Conservation (phyloP, 2,113 vertebrate genomes). For the Emberiza fucata region DNA sequence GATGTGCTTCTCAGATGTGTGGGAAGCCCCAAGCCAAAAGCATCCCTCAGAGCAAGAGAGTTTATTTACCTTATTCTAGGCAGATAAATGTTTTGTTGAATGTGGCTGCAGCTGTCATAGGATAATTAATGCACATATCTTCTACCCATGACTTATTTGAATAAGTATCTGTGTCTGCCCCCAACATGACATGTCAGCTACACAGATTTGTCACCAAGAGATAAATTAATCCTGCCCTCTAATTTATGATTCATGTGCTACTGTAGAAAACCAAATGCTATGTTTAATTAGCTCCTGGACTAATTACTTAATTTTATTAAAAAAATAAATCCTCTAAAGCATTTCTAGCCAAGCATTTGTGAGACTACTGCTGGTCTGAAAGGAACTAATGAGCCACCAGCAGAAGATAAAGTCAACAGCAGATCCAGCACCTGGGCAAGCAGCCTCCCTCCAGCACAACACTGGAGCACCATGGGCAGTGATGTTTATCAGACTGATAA, state of each 20-base stretch:
- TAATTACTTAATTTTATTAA: not conserved
- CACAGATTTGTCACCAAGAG: not conserved
- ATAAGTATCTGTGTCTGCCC: not conserved
- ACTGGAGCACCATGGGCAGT: not conserved
- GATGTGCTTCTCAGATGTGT: not conserved
- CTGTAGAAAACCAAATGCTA: not conserved
- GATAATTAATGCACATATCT: not conserved
- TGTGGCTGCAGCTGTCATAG: not conserved
- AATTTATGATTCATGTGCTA: not conserved
- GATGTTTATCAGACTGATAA: not conserved
- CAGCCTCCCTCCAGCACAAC: not conserved
- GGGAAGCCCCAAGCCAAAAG: not conserved
- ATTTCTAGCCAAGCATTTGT: not conserved
- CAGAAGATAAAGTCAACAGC: not conserved
- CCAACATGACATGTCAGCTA: not conserved
- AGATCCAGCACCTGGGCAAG: not conserved
- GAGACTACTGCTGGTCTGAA: not conserved
- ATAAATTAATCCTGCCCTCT: not conserved
- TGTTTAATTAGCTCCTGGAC: not conserved
- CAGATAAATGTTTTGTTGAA: conserved; percentile 1
- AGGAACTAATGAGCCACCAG: not conserved
- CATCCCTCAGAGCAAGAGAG: not conserved
- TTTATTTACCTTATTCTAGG: not conserved
- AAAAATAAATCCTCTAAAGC: not conserved
- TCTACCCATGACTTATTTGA: not conserved